Evolutionary conservation across 2,113 vertebrate genomes (phyloP), one percentile per base, ranked within the genome.

Genomic region (Heliornis fulica): DNA sequence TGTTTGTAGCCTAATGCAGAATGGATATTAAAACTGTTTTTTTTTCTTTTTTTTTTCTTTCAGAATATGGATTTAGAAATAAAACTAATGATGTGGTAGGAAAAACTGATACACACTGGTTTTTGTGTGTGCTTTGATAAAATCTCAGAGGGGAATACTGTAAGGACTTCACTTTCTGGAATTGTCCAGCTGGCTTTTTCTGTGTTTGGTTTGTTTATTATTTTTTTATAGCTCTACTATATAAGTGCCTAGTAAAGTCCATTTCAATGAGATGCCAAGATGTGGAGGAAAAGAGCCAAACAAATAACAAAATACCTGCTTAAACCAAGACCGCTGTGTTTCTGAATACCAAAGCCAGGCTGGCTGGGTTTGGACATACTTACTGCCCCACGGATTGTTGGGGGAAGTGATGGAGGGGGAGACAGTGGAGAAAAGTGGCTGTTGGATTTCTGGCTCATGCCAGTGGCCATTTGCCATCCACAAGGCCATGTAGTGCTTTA

Each of bases 371-470:
- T 70, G 60, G 51, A 65, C 66, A 66, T 54, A 50, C 26, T 23
- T 48, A 23, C 63, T 78, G 74, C 41, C 68, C 8, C 56, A 34
- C 17, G 10, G 15, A 1, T 23, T 71, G 66, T 34, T 38, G 26
- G 36, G 48, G 43, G n/a, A 70, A 68, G 32, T 7, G 28, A 17
- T 45, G 69, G 41, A 57, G 12, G 14, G 20, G 43, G 26, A 74
- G 71, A 31, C 1, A 0, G n/a, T 4, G 1, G 36, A 28, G 18
- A 41, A 10, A 13, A 66, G 13, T 0, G 0, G 43, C 72, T 68
- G 31, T 63, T 68, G 48, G 38, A 25, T 53, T 45, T 46, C 22
- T 18, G 34, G 41, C 63, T 91, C 17, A 16, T 7, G 4, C 21
- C n/a, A 13, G 50, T 20, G 11, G 36, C 60, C 46, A 22, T 79